A percentile compares a stretch with the other conserved stretches of the same genome.
These are phyloP conservation scores for Paramormyrops kingsleyae DNA, from an alignment of 2,113 vertebrate genomes.

Conservation along the genomic window DNA sequence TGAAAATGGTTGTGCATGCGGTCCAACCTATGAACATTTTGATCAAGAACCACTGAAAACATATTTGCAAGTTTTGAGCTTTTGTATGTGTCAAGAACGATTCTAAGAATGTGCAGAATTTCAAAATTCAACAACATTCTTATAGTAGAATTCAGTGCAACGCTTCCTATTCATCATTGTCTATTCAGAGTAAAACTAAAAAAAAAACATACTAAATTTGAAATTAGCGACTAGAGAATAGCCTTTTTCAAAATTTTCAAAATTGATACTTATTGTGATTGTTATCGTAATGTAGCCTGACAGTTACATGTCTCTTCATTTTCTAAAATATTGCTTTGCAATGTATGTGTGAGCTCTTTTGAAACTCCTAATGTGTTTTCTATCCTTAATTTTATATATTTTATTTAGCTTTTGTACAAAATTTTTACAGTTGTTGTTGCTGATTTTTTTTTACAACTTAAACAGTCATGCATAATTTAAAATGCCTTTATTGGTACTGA, in stretches of 20 bases:
- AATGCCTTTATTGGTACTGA: constrained; percentile 14
- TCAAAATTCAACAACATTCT: background rate
- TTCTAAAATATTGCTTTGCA: constrained; percentile 8
- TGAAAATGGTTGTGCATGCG: constrained; percentile 53
- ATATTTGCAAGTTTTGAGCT: constrained; percentile 47
- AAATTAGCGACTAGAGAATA: background rate
- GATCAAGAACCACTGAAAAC: constrained; percentile 61
- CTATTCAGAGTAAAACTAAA: background rate
- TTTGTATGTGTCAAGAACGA: background rate
- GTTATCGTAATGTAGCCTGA: background rate
- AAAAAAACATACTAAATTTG: background rate
- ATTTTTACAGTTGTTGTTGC: background rate
- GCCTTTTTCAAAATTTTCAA: background rate
- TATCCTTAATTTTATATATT: background rate
- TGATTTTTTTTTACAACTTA: background rate
- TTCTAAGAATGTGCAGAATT: constrained; percentile 10
- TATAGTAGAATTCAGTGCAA: background rate
- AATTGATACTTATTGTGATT: background rate
- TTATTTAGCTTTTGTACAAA: constrained; percentile 12
- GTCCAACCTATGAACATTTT: constrained; percentile 32
- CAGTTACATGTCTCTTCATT: background rate
- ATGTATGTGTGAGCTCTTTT: constrained; percentile 17
- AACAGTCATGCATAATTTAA: constrained; percentile 18
- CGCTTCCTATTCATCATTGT: background rate
- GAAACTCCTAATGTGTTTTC: constrained; percentile 8